Conservation (phyloP, 2,113 vertebrate genomes). For the Smithornis capensis region DNA sequence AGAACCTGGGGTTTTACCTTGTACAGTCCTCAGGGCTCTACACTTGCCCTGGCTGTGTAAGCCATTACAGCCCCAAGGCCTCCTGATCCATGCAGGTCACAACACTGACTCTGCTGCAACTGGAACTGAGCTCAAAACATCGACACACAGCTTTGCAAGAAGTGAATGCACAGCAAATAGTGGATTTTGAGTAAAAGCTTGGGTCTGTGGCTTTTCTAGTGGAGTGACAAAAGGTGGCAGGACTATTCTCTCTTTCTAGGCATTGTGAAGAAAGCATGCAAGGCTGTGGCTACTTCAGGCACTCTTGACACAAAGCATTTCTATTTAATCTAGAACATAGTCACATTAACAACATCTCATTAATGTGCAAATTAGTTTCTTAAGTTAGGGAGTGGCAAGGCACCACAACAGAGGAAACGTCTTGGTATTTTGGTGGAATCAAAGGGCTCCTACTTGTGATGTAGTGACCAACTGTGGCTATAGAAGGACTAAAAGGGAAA, state of each 20-base stretch:
- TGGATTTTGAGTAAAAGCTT: neutral
- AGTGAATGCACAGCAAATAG: neutral
- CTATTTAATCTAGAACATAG: neutral
- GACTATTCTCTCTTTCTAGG: neutral
- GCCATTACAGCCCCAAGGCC: neutral
- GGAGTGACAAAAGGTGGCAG: neutral
- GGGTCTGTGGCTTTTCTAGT: neutral
- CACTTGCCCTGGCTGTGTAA: neutral
- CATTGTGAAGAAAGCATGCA: neutral
- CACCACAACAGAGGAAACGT: neutral
- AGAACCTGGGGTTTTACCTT: neutral
- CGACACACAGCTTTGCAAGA: neutral
- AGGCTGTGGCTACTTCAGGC: neutral
- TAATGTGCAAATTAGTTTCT: neutral
- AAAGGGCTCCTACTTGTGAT: neutral
- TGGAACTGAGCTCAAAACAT: neutral
- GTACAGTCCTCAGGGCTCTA: neutral
- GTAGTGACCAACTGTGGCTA: neutral
- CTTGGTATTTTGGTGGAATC: neutral
- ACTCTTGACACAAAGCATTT: neutral
- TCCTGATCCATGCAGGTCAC: neutral
- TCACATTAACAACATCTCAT: neutral
- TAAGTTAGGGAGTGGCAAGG: neutral
- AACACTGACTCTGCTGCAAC: neutral
- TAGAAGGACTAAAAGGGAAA: neutral